Conservation (phyloP, 2,888 invertebrate genomes). For the Phorcus lineatus region DNA sequence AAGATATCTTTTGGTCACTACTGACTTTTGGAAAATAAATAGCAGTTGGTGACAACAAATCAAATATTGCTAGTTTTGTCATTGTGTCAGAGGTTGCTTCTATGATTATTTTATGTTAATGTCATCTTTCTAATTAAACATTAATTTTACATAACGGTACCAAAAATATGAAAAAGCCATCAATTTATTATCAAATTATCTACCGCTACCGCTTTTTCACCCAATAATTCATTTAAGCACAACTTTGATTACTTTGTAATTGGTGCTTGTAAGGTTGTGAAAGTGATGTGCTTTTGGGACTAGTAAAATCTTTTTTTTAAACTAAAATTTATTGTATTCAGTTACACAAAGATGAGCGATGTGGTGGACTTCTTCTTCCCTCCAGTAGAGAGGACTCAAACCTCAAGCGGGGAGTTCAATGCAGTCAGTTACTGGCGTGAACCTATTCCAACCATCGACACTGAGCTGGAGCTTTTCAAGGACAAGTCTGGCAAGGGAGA, state of each 20-base stretch:
- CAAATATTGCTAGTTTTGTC: background rate
- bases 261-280: too few species aligned
- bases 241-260: too few species aligned
- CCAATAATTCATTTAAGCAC: too few species aligned
- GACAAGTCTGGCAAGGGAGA: constrained; percentile 17
- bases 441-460: constrained; percentile 81
- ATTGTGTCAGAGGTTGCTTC: background rate
- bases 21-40: background rate
- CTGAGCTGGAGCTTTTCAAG: constrained; percentile 1
- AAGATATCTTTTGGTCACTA: background rate
- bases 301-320: too few species aligned
- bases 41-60: background rate
- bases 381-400: constrained; percentile 55
- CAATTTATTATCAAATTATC: background rate
- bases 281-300: too few species aligned
- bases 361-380: constrained; percentile 98
- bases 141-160: too few species aligned
- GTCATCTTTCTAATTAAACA: too few species aligned
- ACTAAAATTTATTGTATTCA: constrained; percentile 76
- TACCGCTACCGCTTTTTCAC: too few species aligned
- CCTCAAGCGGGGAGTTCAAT: constrained; percentile 81
- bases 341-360: constrained; percentile 94
- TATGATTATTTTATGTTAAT: too few species aligned
- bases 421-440: constrained; percentile 95
- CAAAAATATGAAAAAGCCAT: too few species aligned